phyloP scores from a whole-genome alignment of 2,888 invertebrate genomes.

The Trachelus stipa region DNA sequence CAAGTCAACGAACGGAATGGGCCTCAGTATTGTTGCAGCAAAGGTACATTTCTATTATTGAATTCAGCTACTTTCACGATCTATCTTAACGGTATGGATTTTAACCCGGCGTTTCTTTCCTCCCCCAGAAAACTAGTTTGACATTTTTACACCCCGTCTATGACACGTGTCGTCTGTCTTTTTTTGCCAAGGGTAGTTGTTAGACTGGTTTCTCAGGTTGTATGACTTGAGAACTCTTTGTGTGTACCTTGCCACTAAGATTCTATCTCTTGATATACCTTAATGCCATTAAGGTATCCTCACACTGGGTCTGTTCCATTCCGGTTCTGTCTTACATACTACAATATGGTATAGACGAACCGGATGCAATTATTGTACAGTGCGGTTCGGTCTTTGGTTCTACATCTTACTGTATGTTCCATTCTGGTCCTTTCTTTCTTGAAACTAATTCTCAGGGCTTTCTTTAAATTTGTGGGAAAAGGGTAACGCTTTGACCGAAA shows the following conservation, averaged over 20 bases:
- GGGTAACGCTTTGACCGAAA: neutral
- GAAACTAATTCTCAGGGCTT: neutral
- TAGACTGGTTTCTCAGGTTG: constrained; percentile 23
- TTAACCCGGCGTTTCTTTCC: neutral
- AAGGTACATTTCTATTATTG: constrained; percentile 72
- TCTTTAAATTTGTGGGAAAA: neutral
- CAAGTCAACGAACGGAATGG: constrained; percentile 97
- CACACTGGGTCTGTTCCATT: neutral
- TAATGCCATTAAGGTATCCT: neutral
- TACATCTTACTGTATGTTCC: neutral
- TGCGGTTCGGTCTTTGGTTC: neutral
- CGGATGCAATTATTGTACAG: neutral
- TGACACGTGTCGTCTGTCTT: constrained; percentile 6
- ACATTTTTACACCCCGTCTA: constrained; percentile 20
- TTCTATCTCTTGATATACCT: neutral
- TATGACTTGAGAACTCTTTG: neutral
- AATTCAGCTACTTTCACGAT: neutral
- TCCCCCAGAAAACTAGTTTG: constrained; percentile 27
- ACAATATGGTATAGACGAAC: neutral
- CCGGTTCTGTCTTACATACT: neutral
- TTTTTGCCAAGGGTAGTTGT: constrained; percentile 21
- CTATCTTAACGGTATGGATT: neutral
- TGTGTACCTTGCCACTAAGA: neutral
- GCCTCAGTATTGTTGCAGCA: constrained; percentile 97
- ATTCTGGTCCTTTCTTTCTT: neutral